Percentiles rank a stretch among this genome's conserved stretches.
Evolutionary conservation across 2,797 vertebrate genomes (phyloP).

Genomic region (Dendrocincla tyrannina): DNA sequence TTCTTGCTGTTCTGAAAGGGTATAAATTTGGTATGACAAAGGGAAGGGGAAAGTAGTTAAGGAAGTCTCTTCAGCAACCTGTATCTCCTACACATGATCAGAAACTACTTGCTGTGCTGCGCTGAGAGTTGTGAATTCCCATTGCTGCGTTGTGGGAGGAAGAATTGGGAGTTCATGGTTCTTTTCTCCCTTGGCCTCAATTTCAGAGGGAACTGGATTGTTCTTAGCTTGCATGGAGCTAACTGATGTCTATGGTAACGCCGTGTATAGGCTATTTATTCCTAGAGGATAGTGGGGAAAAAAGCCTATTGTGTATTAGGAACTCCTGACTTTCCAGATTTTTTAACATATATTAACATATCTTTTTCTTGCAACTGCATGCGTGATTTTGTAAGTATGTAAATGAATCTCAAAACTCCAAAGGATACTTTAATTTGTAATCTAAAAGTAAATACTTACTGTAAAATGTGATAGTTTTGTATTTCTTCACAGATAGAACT

Average conservation of each 20-base stretch:
- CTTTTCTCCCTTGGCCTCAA: neutral
- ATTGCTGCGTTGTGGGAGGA: neutral
- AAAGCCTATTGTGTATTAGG: neutral
- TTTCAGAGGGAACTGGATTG: neutral
- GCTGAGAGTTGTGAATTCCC: neutral
- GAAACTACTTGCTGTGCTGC: neutral
- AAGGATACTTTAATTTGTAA: neutral
- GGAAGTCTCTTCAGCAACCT: neutral
- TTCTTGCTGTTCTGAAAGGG: neutral
- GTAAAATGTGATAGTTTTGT: neutral
- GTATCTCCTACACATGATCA: neutral
- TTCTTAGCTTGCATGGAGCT: neutral
- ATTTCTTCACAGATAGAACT: neutral
- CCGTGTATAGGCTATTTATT: neutral
- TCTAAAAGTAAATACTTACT: neutral
- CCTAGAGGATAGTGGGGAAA: neutral
- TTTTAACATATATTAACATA: neutral
- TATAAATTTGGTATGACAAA: neutral
- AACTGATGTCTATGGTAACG: neutral
- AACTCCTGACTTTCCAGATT: neutral
- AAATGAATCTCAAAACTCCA: neutral
- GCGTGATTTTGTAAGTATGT: neutral
- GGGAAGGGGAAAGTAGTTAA: neutral
- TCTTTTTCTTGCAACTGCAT: neutral
- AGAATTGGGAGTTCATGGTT: neutral